A percentile compares a stretch with the other conserved stretches of the same genome.
Evolutionary conservation across 2,113 vertebrate species (phyloP).

Genomic region (Benitochromis conjunctus): DNA sequence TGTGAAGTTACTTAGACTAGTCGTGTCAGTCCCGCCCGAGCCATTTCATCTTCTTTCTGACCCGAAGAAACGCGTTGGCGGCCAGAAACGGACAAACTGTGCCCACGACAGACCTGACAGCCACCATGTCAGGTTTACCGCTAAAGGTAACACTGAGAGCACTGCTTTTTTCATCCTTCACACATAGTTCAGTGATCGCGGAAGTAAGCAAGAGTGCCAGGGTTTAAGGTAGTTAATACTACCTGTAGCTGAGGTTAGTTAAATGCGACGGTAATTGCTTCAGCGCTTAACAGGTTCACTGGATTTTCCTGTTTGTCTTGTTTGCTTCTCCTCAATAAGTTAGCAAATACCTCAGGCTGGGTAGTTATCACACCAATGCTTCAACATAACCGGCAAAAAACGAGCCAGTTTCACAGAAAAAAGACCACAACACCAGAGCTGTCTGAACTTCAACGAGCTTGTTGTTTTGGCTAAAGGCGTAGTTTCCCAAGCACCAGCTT

Average conservation of each 20-base stretch:
- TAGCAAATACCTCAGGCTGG: background rate
- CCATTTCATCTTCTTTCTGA: background rate
- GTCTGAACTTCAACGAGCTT: background rate
- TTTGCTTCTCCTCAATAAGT: background rate
- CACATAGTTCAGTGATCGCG: background rate
- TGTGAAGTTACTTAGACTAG: background rate
- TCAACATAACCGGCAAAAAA: background rate
- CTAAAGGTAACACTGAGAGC: slow-evolving; percentile 38
- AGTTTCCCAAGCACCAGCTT: background rate
- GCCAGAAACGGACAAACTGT: background rate
- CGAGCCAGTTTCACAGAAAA: background rate
- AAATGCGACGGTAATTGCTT: background rate
- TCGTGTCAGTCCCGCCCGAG: background rate
- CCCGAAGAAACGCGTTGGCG: background rate
- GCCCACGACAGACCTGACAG: background rate
- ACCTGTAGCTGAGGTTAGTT: background rate
- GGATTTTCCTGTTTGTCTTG: slow-evolving; percentile 54
- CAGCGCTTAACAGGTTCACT: background rate
- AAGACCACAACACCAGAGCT: background rate
- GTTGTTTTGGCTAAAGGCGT: background rate
- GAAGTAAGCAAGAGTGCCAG: background rate
- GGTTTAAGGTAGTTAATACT: background rate
- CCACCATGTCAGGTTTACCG: slow-evolving; percentile 48
- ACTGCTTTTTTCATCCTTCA: background rate
- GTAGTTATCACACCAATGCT: background rate